Base-by-base conservation (phyloP, 1,140 invertebrate genomes). In the Caerostris darwini region DNA sequence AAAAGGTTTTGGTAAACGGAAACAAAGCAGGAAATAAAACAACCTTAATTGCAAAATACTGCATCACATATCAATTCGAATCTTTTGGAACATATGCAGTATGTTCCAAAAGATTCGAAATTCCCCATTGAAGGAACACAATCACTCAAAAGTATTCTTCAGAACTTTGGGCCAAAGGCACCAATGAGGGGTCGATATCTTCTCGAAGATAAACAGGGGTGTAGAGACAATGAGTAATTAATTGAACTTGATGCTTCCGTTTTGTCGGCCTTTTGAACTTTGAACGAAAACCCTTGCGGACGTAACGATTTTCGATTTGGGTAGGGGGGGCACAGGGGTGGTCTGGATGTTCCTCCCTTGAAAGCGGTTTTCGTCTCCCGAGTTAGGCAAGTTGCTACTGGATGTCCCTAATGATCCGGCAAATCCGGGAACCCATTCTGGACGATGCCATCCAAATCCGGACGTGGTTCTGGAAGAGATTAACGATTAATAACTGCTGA, bases 401-500 rank as follows among this genome's bases (percentile, higher is more conserved):
- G 7, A 7, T 71, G 87, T 91, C 58, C 53, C 90, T 91, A 91
- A 91, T 91, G 90, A 91, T 91, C 90, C 90, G 90, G 90, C 71
- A 91, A 81, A 88, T 88, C 86, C 86, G 86, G 86, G 12, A 88
- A 53, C 86, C 88, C 5, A 82, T 91, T 81, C 90, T 81, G 61
- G n/a, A 59, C 85, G 58, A 14, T 87, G 69, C 90, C 90, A 61
- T 0, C 53, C 50, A 90, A 90, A 61, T 81, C 90, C 90, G 90
- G 90, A 53, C 57, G 64, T 82, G 69, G 71, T 81, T 91, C 71
- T 77, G 71, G 77, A 34, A 34, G 34, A 81, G 89, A 71, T 91
- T 91, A 91, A 91, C 89, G 89, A 91, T 91, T 91, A 91, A 91
- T 91, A 81, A 82, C 71, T 59, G 7, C 57, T 81, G 89, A 91